Evolutionary conservation across 2,888 invertebrate species (phyloP), one percentile per base, ranked within the genome.

Genomic region (Monopis laevigella): DNA sequence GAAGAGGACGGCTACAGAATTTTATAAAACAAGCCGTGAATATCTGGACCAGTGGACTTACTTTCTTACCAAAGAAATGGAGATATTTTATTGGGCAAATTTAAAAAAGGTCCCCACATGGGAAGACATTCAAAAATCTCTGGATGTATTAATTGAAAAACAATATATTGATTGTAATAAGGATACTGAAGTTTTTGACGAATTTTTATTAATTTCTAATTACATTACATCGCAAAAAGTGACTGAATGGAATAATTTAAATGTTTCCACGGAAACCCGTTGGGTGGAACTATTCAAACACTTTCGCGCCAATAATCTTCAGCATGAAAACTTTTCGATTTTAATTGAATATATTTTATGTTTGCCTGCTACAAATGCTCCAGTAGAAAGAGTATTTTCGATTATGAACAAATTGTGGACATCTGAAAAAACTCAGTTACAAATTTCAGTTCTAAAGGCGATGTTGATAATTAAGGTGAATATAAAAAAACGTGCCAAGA

Each of bases 11-110:
- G 49, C 51, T 45, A 43, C 48, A 45, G 50, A 54, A 44, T 53
- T 54, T 52, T 49, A 54, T 49, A 48, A 51, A 50, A 50, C 55
- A 50, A 55, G 50, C 46, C 36, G 45, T 44, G 51, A 57, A 56
- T 56, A n/a, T n/a, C n/a, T n/a, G n/a, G n/a, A n/a, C n/a, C n/a
- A n/a, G n/a, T n/a, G n/a, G 30, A 28, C 28, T 28, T 30, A 14
- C 12, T 7, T 3, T 5, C 42, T 52, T 49, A 50, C 39, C 43
- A 50, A 38, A 47, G 48, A 56, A 52, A 40, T 55, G 43, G 48
- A n/a, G n/a, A 48, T 52, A 47, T 56, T 54, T 55, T 44, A 52
- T 46, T 56, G 56, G 53, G 51, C 50, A 50, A 7, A 30, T 12
- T 30, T 11, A 30, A 30, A 3, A 30, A 30, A 30, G 30, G 13